These are phyloP conservation scores for Taphrorychus bicolor DNA, from an alignment of 2,888 invertebrate genomes.

Conservation along the genomic window DNA sequence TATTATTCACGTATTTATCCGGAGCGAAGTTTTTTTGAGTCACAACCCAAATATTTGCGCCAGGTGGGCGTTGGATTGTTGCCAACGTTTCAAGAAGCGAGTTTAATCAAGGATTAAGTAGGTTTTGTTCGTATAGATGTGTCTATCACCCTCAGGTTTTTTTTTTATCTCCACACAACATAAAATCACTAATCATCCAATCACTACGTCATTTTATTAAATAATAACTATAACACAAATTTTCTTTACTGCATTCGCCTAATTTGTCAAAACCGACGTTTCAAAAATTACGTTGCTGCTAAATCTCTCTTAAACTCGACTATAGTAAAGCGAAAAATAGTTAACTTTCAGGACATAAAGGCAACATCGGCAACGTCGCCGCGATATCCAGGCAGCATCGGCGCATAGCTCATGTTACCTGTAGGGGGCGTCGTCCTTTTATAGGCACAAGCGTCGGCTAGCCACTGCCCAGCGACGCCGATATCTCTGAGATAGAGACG, in stretches of 20 bases:
- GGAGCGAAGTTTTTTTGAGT: conserved; percentile 46
- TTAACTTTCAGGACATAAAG: not conserved
- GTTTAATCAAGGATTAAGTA: conserved; percentile 7
- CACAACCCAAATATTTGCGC: conserved; percentile 50
- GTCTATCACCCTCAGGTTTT: too few species aligned
- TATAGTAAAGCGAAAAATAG: not conserved
- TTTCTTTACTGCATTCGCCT: too few species aligned
- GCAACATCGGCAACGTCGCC: conserved; percentile 35
- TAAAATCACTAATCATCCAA: too few species aligned
- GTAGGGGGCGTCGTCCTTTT: conserved; percentile 61
- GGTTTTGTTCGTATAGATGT: not conserved
- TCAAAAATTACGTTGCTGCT: not conserved
- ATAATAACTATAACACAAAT: too few species aligned
- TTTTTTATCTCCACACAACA: not conserved
- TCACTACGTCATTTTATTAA: too few species aligned
- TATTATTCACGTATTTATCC: conserved; percentile 35
- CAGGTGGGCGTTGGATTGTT: conserved; percentile 48
- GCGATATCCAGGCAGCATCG: conserved; percentile 34
- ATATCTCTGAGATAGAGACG: conserved; percentile 14
- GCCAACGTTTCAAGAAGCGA: conserved; percentile 40
- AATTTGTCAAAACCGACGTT: too few species aligned
- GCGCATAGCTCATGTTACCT: conserved; percentile 60
- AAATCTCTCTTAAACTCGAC: not conserved
- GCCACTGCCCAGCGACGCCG: conserved; percentile 25
- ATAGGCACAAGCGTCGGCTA: conserved; percentile 54